These are phyloP conservation scores for Adelges cooleyi DNA, from an alignment of 1,140 invertebrate species.

Conservation along the genomic window DNA sequence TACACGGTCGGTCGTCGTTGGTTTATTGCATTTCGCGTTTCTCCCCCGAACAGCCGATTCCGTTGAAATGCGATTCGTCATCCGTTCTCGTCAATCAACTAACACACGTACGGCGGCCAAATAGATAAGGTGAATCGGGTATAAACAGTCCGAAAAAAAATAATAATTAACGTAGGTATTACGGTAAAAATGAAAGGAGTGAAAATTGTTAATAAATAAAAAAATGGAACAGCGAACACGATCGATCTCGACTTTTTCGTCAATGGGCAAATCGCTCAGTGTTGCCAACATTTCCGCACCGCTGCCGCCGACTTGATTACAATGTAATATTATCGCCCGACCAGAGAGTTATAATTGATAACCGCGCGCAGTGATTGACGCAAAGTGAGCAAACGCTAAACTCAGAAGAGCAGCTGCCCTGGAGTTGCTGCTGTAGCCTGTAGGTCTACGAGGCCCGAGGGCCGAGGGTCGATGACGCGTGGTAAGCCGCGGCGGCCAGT, in stretches of 20 bases:
- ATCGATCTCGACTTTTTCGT: conserved; percentile 24
- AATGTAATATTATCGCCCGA: too few relatives aligned
- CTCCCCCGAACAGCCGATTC: not conserved
- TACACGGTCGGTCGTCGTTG: not conserved
- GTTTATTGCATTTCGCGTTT: not conserved
- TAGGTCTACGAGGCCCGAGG: too few relatives aligned
- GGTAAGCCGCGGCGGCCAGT: too few relatives aligned
- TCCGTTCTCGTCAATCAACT: not conserved
- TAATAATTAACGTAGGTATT: not conserved
- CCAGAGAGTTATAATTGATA: too few relatives aligned
- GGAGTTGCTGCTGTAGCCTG: too few relatives aligned
- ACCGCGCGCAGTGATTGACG: too few relatives aligned
- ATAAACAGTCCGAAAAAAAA: conserved; percentile 15
- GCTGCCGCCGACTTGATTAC: too few relatives aligned
- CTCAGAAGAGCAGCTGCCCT: too few relatives aligned
- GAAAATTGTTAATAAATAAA: conserved; percentile 19
- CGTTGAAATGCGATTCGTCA: not conserved
- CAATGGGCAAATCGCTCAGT: conserved; percentile 8
- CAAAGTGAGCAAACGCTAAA: too few relatives aligned
- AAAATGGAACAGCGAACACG: conserved; percentile 21
- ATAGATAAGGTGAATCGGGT: not conserved
- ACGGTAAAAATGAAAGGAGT: conserved; percentile 17
- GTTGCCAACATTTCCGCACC: not conserved
- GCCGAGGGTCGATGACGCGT: too few relatives aligned
- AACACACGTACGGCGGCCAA: not conserved